Evolutionary conservation across 1,140 invertebrate genomes (phyloP), one percentile per base, ranked within the genome.

Genomic region (Drosophila aff.): DNA sequence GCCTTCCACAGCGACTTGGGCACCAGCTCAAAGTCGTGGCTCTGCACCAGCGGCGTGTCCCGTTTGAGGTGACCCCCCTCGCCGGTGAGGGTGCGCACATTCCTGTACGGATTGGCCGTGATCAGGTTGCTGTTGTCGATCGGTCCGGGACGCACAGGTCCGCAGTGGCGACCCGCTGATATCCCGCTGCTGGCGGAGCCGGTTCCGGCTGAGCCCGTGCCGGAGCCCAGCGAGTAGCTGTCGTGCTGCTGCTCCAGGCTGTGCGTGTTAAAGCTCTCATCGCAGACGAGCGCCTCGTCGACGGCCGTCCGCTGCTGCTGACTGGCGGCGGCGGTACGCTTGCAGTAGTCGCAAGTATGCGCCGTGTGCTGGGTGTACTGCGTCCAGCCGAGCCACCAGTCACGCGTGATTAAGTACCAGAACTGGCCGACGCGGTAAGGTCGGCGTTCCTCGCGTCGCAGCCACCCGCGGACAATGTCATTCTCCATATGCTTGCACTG

Each of bases 1-100:
- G 97, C 97, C 82, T 96, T 96, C 97, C 97, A 98, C 64, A 98
- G 93, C 28, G 96, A 95, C 90, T 97, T 97, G 21, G 97, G 97
- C 36, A 98, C 94, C 43, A 98, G 93, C 93, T 97, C 96, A 94
- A 97, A 98, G 93, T 98, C 97, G 79, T 96, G 94, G 60, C 95
- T 95, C 92, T 96, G 95, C 11, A 95, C 94, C 49, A 98, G 93
- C 4, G 95, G 94, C 18, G 94, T 94, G 92, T 96, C 96, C 60
- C 95, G 94, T 66, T 96, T 96, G 57, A 98, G 93, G 81, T 96
- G 95, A 1, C 97, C 97, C 47, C 97, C 97, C 94, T 98, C 97
- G 68, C 96, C 96, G n/a, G 97, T 98, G 46, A 98, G 93, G 10
- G 96, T 95, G 16, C 79, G 82, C 10, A 91, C 87, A 84, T 96